Conservation (phyloP, 2,888 invertebrate species). For the Noctua janthe region DNA sequence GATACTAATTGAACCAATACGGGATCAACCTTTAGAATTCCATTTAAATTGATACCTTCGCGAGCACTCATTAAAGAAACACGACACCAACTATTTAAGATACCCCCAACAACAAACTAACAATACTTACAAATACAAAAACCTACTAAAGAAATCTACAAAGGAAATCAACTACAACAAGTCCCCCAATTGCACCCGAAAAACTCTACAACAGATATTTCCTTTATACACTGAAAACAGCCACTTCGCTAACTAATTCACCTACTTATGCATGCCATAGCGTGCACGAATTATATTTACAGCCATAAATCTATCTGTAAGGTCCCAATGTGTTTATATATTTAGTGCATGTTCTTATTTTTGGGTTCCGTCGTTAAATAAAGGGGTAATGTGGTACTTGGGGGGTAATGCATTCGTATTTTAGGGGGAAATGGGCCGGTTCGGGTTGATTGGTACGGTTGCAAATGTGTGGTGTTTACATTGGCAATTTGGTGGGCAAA, state of each 20-base stretch:
- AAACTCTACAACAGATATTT: slow-evolving; percentile 69
- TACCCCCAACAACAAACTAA: background rate
- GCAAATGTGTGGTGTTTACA: slow-evolving; percentile 43
- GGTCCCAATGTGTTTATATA: slow-evolving; percentile 70
- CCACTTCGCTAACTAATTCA: slow-evolving; percentile 79
- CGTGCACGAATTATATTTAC: slow-evolving; percentile 75
- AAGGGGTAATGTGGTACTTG: slow-evolving; percentile 64
- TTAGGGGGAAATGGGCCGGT: slow-evolving; percentile 45
- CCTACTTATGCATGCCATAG: slow-evolving; percentile 76
- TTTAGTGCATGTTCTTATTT: slow-evolving; percentile 71
- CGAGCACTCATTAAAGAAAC: no score
- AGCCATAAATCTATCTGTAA: slow-evolving; percentile 78
- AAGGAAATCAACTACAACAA: slow-evolving; percentile 38
- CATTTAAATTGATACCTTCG: no score
- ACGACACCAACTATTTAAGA: background rate
- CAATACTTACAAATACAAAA: slow-evolving; percentile 29
- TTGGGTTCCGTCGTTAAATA: slow-evolving; percentile 68
- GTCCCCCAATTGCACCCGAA: slow-evolving; percentile 50
- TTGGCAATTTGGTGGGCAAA: slow-evolving; percentile 18
- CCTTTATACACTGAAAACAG: slow-evolving; percentile 66
- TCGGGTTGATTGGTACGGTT: slow-evolving; percentile 46
- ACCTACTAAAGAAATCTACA: slow-evolving; percentile 28
- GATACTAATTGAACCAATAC: no score
- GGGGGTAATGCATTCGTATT: slow-evolving; percentile 63
- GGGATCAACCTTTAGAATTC: no score